Evolutionary conservation across 1,140 invertebrate species (phyloP).

Genomic region (Platyscapa corneri): DNA sequence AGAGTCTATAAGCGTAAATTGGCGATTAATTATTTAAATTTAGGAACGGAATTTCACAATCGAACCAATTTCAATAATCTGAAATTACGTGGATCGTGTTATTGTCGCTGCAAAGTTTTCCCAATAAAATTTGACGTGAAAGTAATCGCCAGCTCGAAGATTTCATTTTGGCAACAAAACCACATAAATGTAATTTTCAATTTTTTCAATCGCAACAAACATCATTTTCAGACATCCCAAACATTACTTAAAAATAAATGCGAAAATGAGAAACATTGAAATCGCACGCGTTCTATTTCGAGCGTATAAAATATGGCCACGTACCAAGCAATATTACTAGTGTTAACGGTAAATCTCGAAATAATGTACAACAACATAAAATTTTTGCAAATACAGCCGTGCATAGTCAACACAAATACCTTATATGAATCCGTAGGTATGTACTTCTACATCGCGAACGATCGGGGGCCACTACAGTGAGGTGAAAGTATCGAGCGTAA

Average conservation of each 20-base stretch:
- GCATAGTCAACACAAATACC: neutral
- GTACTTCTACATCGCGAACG: neutral
- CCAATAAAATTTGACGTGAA: no score
- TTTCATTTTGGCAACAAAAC: no score
- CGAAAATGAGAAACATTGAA: neutral
- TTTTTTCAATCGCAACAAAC: neutral
- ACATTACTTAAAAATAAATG: neutral
- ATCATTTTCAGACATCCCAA: neutral
- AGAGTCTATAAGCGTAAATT: neutral
- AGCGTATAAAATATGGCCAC: neutral
- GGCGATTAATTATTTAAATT: neutral
- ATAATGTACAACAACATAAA: neutral
- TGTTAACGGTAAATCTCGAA: neutral
- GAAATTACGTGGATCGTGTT: no score
- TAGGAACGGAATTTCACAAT: neutral
- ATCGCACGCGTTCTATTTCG: neutral
- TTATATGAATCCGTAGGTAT: neutral
- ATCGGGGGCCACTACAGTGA: conserved; percentile 44
- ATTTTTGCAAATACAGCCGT: neutral
- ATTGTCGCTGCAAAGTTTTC: no score
- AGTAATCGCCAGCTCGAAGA: no score
- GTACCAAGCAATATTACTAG: neutral
- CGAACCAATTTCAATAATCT: no score
- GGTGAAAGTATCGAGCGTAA: conserved; percentile 61
- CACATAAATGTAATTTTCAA: no score